Conservation (phyloP, 2,888 invertebrate species). For the Elysia crispata region DNA sequence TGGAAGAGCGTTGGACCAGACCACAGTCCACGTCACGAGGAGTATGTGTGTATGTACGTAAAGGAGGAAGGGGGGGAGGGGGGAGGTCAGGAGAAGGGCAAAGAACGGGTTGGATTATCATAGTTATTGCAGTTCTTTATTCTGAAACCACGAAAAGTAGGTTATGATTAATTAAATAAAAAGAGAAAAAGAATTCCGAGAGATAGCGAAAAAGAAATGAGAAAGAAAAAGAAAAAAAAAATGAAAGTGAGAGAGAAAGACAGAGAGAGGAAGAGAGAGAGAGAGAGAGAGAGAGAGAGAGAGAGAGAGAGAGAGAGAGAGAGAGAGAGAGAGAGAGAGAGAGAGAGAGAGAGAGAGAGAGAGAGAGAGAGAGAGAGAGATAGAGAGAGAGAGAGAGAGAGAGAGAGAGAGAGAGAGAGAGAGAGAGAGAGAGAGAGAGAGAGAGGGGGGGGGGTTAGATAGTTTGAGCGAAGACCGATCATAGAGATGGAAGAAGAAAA, state of each 20-base stretch:
- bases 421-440: background rate
- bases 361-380: constrained; percentile 16
- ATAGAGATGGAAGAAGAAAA: too few relatives aligned
- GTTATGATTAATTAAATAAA: too few relatives aligned
- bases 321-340: too few relatives aligned
- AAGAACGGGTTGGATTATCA: background rate
- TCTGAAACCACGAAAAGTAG: too few relatives aligned
- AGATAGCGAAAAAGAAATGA: too few relatives aligned
- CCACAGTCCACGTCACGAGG: background rate
- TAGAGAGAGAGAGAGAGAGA: background rate
- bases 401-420: background rate
- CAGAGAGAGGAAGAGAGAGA: constrained; percentile 20
- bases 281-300: background rate
- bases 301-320: background rate
- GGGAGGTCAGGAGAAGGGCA: background rate
- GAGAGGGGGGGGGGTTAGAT: background rate
- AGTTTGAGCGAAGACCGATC: too few relatives aligned
- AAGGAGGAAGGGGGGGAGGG: background rate
- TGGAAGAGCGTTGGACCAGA: too few relatives aligned
- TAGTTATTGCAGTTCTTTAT: too few relatives aligned
- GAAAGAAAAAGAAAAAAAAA: background rate
- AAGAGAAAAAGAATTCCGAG: too few relatives aligned
- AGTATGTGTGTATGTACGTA: background rate
- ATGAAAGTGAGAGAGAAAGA: constrained; percentile 11
- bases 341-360: too few relatives aligned